phyloP scores from a whole-genome alignment of 2,888 invertebrate species.

The Sarcophaga variegata region DNA sequence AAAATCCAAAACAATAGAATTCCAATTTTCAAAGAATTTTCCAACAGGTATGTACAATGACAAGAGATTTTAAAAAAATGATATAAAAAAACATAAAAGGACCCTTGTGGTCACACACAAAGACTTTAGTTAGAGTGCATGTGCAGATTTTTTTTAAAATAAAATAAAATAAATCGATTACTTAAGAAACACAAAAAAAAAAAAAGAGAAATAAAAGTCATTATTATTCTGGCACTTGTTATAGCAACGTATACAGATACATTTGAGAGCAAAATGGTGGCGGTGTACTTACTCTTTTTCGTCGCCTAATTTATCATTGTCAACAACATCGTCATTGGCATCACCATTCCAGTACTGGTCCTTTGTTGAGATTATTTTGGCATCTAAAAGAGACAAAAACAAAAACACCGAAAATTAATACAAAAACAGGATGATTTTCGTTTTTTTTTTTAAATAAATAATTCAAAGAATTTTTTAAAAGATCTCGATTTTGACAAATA shows the following conservation, averaged over 20 bases:
- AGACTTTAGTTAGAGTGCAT: too few species aligned
- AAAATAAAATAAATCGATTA: slow-evolving; percentile 35
- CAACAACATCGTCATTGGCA: neutral
- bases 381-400: slow-evolving; percentile 45
- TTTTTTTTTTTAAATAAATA: neutral
- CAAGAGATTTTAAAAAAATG: slow-evolving; percentile 44
- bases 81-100: slow-evolving; percentile 37
- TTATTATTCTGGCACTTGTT: slow-evolving; percentile 61
- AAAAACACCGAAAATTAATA: neutral
- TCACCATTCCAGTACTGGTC: slow-evolving; percentile 28
- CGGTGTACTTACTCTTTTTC: slow-evolving; percentile 65
- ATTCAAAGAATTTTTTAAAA: too few species aligned
- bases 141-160: neutral
- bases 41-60: slow-evolving; percentile 50
- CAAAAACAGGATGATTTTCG: neutral
- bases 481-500: too few species aligned
- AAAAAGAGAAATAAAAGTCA: slow-evolving; percentile 55
- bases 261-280: slow-evolving; percentile 54
- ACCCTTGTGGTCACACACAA: neutral
- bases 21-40: slow-evolving; percentile 22
- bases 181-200: slow-evolving; percentile 33
- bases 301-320: slow-evolving; percentile 60
- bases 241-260: neutral
- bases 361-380: slow-evolving; percentile 48
- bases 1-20: slow-evolving; percentile 26